Evolutionary conservation across 2,888 invertebrate genomes (phyloP), one percentile per base, ranked within the genome.

Genomic region (Eupeodes luniger): DNA sequence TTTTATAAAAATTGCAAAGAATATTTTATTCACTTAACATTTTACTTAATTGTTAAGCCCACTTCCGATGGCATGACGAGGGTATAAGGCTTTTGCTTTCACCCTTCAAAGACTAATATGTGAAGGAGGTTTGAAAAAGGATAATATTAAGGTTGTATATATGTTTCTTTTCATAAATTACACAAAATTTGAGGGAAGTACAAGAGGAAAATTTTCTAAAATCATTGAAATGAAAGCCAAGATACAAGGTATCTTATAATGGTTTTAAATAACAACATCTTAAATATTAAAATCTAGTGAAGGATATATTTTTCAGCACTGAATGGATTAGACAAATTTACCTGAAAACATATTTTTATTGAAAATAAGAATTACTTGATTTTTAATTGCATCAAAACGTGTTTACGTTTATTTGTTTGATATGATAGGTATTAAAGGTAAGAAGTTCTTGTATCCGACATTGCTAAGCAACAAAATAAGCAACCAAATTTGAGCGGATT

Each of bases 1-100:
- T 69, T 51, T 85, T 11, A 19, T 62, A 69, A 74, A 72, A 78
- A 69, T 72, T 81, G 61, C 47, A 47, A 69, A 78, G 67, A 62
- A 78, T 78, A 55, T 81, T 81, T 85, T 78, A 85, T 85, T 85
- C 77, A 85, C 78, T 85, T 85, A 81, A 81, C 81, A 85, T 81
- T 78, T 81, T 67, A 85, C 81, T 81, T 85, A 81, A 81, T 85
- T 81, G 85, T 81, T 85, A 81, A 74, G 74, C 81, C 78, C 81
- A 78, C 81, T 85, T 78, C 76, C 70, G 81, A 67, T 72, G 47
- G 59, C 51, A 57, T 70, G 70, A 78, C 53, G 51, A 19, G 53
- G 64, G 64, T 64, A 64, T 64, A 64, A 64, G 64, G 47, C 64
- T 47, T 27, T 27, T 64, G 64, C 12, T 47, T 44, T 64, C 47